Conservation (phyloP, 2,888 invertebrate genomes). For the Thalpophila matura region DNA sequence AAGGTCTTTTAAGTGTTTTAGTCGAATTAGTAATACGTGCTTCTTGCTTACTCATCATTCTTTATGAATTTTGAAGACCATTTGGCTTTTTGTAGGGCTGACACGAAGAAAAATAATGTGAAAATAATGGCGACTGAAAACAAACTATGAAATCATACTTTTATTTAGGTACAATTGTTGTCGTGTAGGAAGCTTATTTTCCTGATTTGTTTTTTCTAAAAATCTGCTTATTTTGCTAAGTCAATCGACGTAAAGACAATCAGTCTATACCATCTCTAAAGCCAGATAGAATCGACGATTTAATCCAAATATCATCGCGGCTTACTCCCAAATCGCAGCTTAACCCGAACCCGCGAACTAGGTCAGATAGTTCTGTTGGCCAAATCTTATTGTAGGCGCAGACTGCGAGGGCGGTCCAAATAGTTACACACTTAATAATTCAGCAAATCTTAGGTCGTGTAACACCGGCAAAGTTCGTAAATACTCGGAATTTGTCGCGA, state of each 20-base stretch:
- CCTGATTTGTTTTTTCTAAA: neutral
- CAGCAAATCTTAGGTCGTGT: constrained; percentile 19
- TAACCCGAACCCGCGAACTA: constrained; percentile 29
- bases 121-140: neutral
- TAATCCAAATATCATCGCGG: constrained; percentile 45
- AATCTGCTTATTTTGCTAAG: neutral
- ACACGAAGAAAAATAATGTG: neutral
- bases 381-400: constrained; percentile 33
- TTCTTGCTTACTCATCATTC: neutral
- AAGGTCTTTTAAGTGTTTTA: too few species aligned
- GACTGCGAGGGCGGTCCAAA: constrained; percentile 7
- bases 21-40: neutral
- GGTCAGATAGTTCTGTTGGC: constrained; percentile 29
- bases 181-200: neutral
- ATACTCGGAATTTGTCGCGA: constrained; percentile 10
- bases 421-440: constrained; percentile 40
- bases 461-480: constrained; percentile 15
- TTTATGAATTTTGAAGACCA: constrained; percentile 7
- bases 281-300: constrained; percentile 32
- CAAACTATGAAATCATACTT: too few species aligned
- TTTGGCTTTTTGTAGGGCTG: neutral
- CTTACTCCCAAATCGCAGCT: constrained; percentile 38
- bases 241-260: constrained; percentile 1
- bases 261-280: constrained; percentile 12
- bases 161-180: too few species aligned